These are phyloP conservation scores for Himalopsyche anomala DNA, from an alignment of 2,888 invertebrate species.

Conservation along the genomic window DNA sequence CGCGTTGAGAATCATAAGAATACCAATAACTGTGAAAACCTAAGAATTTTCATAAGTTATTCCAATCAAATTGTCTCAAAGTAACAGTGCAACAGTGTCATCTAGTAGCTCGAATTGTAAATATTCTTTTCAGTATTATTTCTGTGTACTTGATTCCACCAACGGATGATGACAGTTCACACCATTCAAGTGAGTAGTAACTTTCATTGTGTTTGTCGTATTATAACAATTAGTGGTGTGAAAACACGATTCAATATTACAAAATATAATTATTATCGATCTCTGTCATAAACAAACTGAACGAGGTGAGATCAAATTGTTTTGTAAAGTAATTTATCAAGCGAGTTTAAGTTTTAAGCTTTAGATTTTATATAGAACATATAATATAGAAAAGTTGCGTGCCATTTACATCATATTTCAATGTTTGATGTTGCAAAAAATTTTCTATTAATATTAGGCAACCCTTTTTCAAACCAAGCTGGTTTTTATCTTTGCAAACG, in stretches of 20 bases:
- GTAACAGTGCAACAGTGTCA: too few species aligned
- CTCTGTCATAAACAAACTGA: neutral
- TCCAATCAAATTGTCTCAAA: too few species aligned
- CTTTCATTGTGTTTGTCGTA: too few species aligned
- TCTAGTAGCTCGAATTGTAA: too few species aligned
- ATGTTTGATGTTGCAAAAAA: conserved; percentile 9
- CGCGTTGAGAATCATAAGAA: too few species aligned
- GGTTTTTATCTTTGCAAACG: neutral
- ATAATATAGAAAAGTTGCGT: neutral
- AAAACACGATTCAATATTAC: neutral
- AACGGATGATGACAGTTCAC: too few species aligned
- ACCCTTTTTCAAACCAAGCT: neutral
- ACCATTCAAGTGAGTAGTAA: too few species aligned
- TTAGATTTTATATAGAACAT: conserved; percentile 19
- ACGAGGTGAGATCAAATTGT: neutral
- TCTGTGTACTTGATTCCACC: too few species aligned
- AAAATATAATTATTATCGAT: neutral
- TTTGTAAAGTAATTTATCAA: conserved; percentile 1
- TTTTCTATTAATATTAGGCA: neutral
- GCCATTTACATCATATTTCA: conserved; percentile 1
- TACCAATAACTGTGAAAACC: too few species aligned
- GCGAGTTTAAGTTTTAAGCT: conserved; percentile 20
- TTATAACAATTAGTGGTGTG: neutral
- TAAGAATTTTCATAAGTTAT: too few species aligned
- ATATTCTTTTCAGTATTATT: too few species aligned